Percentiles rank a stretch among this genome's conserved stretches.
Evolutionary conservation across 2,888 invertebrate genomes (phyloP).

Genomic region (Orchestes rusci): DNA sequence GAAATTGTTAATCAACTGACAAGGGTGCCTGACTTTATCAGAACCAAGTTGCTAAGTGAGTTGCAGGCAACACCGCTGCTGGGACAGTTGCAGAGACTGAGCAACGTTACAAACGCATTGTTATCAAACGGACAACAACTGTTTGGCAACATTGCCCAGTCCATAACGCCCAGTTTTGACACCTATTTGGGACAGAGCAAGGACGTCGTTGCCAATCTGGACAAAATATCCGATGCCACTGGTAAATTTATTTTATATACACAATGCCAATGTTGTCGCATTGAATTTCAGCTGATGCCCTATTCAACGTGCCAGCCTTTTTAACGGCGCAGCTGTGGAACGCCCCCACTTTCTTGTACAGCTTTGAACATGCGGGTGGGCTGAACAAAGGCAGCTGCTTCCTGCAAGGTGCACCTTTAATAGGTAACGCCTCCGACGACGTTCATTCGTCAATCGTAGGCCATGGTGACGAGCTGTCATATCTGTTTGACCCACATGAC

Average conservation of each 20-base stretch:
- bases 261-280: no score
- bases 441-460: conserved; percentile 41
- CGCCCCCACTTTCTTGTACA: conserved; percentile 62
- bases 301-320: conserved; percentile 72
- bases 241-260: conserved; percentile 33
- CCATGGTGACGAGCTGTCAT: conserved; percentile 68
- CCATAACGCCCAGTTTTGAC: no score
- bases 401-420: conserved; percentile 58
- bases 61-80: conserved; percentile 39
- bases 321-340: conserved; percentile 65
- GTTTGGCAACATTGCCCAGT: no score
- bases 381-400: conserved; percentile 56
- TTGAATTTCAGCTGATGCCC: conserved; percentile 58
- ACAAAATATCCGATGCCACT: conserved; percentile 55
- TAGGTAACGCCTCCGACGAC: conserved; percentile 41
- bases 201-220: conserved; percentile 41
- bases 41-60: conserved; percentile 40
- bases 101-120: conserved; percentile 12
- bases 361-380: conserved; percentile 65
- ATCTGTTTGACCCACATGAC: conserved; percentile 61
- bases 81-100: conserved; percentile 11
- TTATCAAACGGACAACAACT: conserved; percentile 17
- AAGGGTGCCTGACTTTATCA: conserved; percentile 42
- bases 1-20: conserved; percentile 42
- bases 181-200: conserved; percentile 37